Evolutionary conservation across 2,113 vertebrate species (phyloP).

Genomic region (Syngnathus scovelli): DNA sequence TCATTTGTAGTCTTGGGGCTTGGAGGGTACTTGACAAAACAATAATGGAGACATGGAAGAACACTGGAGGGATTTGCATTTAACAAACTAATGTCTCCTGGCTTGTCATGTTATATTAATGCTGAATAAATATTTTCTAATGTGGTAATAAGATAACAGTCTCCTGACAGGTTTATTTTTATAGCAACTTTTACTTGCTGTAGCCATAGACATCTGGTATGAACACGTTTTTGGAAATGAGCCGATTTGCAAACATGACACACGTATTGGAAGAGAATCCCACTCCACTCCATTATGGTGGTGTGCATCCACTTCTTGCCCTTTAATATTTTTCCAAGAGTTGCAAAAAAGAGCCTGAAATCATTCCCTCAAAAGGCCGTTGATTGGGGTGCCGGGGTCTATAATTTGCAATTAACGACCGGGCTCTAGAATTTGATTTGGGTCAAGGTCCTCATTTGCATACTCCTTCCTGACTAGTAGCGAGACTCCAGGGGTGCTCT

Average conservation of each 20-base stretch:
- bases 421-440: conserved; percentile 74
- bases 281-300: conserved; percentile 34
- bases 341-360: conserved; percentile 68
- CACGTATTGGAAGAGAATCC: conserved; percentile 14
- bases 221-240: neutral
- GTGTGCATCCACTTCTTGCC: conserved; percentile 49
- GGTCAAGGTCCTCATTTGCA: conserved; percentile 76
- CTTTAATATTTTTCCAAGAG: conserved; percentile 64
- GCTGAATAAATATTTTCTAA: conserved; percentile 53
- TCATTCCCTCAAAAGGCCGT: conserved; percentile 71
- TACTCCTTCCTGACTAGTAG: conserved; percentile 61
- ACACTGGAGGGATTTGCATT: conserved; percentile 68
- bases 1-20: conserved; percentile 64
- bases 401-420: conserved; percentile 78
- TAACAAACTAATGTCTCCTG: conserved; percentile 68
- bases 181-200: neutral
- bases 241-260: conserved; percentile 19
- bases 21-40: conserved; percentile 69
- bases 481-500: conserved; percentile 57
- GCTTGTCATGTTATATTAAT: conserved; percentile 72
- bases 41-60: conserved; percentile 68
- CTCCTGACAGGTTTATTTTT: conserved; percentile 25
- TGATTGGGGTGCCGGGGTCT: conserved; percentile 76
- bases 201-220: neutral
- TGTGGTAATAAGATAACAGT: conserved; percentile 58